These are phyloP conservation scores for Scomber japonicus DNA, from an alignment of 2,113 vertebrate genomes.

Conservation along the genomic window DNA sequence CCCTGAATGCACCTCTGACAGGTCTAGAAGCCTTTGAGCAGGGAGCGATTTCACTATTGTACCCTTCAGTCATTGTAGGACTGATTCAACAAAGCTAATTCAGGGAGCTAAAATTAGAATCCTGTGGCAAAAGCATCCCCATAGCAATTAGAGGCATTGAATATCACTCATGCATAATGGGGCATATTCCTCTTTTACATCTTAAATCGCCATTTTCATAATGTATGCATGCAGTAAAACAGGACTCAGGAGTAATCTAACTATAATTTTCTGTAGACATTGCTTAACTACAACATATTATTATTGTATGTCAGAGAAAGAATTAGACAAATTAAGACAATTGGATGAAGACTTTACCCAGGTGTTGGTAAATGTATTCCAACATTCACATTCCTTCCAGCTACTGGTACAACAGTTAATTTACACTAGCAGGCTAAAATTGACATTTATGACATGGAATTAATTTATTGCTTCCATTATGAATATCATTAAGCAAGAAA, in stretches of 20 bases:
- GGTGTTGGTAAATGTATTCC: background rate
- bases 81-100: conserved; percentile 31
- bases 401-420: conserved; percentile 4
- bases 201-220: conserved; percentile 26
- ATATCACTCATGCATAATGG: conserved; percentile 22
- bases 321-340: background rate
- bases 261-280: background rate
- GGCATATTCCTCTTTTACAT: conserved; percentile 50
- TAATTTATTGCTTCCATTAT: background rate
- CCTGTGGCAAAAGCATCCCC: background rate
- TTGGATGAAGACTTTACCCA: background rate
- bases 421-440: background rate
- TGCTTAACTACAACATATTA: conserved; percentile 10
- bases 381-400: background rate
- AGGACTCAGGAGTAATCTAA: background rate
- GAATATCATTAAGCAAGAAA: conserved; percentile 30
- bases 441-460: conserved; percentile 8
- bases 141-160: background rate
- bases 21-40: conserved; percentile 2
- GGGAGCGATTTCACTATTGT: conserved; percentile 6
- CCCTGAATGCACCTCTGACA: conserved; percentile 14
- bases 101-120: conserved; percentile 9
- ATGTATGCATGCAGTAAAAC: conserved; percentile 25
- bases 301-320: background rate
- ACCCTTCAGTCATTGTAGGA: background rate